These are phyloP conservation scores for Solen grandis DNA, from an alignment of 1,140 invertebrate species.

Conservation along the genomic window DNA sequence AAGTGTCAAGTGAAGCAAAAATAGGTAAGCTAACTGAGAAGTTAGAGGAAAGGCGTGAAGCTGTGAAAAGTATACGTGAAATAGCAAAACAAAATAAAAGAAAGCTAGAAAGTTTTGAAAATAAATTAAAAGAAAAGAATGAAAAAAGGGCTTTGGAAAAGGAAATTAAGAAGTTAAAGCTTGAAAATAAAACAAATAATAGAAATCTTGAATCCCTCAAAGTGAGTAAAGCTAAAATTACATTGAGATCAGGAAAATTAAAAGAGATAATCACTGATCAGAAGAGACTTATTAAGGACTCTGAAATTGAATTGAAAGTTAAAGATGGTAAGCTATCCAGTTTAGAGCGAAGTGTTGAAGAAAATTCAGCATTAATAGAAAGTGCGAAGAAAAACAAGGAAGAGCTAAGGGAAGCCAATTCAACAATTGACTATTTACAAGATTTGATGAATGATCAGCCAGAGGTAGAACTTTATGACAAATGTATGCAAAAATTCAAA, in stretches of 20 bases:
- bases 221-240: too few species aligned
- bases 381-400: background rate
- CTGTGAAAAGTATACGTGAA: background rate
- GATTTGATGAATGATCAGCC: conserved; percentile 1
- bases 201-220: background rate
- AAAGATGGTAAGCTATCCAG: background rate
- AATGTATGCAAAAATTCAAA: background rate
- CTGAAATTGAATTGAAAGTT: background rate
- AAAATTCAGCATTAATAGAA: background rate
- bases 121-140: background rate
- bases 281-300: background rate
- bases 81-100: background rate
- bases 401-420: background rate
- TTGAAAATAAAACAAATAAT: background rate
- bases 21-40: background rate
- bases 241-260: background rate
- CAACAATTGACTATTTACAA: conserved; percentile 8
- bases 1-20: background rate
- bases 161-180: too few species aligned
- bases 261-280: background rate
- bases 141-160: too few species aligned
- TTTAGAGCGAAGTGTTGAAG: background rate
- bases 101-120: background rate
- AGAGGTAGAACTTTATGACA: conserved; percentile 17
- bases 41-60: background rate